Percentiles rank a stretch among this genome's conserved stretches.
phyloP scores from a whole-genome alignment of 2,113 vertebrate genomes.

The Eonycteris spelaea region DNA sequence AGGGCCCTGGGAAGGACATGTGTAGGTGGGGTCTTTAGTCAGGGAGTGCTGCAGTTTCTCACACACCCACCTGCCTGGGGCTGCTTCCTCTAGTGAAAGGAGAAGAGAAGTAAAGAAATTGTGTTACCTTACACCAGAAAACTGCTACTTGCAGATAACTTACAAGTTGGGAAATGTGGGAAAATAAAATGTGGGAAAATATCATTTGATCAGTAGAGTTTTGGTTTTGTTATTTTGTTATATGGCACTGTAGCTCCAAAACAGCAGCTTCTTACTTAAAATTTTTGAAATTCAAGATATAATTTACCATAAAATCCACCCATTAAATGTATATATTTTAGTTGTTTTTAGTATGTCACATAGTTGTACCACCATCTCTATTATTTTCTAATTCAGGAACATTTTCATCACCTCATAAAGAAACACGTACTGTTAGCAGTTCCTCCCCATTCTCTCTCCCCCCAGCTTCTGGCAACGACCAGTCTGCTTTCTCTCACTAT shows the following conservation, averaged over 20 bases:
- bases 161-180: not conserved
- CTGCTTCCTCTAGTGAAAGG: not conserved
- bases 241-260: not conserved
- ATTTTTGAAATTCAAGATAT: not conserved
- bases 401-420: not conserved
- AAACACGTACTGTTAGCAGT: not conserved
- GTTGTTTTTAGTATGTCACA: not conserved
- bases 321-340: not conserved
- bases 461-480: not conserved
- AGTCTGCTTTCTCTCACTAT: not conserved
- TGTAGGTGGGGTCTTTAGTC: fast-evolving
- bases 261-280: not conserved
- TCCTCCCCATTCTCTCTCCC: not conserved
- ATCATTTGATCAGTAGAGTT: not conserved
- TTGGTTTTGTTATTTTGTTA: not conserved
- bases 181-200: not conserved
- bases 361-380: not conserved
- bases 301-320: not conserved
- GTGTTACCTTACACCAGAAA: not conserved
- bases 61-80: not conserved
- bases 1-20: not conserved
- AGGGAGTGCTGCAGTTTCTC: not conserved
- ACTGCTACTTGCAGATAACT: not conserved
- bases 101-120: not conserved
- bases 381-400: not conserved